Conservation (phyloP, 2,797 vertebrate genomes). For the Anas acuta region DNA sequence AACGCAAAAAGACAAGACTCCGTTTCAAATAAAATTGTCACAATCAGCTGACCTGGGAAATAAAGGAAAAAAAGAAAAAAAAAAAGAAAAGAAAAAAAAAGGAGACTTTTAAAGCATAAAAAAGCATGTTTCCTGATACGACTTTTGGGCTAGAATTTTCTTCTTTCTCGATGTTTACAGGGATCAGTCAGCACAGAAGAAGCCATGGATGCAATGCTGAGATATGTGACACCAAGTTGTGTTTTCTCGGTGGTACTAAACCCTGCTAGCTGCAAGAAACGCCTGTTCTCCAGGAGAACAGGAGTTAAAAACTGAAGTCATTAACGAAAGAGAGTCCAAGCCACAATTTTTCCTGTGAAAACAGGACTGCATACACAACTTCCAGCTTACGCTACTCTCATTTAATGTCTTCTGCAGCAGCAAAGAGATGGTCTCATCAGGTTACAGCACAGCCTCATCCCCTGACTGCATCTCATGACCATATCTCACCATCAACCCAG, state of each 20-base stretch:
- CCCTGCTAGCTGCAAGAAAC: neutral
- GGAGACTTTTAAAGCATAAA: neutral
- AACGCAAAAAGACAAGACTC: neutral
- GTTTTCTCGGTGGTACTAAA: neutral
- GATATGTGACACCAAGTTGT: neutral
- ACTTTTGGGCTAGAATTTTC: neutral
- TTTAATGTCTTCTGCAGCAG: conserved; percentile 1
- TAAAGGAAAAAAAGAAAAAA: neutral
- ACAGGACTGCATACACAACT: neutral
- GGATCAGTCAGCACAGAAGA: neutral
- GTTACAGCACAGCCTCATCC: neutral
- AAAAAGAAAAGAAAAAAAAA: neutral
- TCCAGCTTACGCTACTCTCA: neutral
- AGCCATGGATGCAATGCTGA: neutral
- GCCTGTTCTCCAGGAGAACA: neutral
- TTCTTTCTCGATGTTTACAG: neutral
- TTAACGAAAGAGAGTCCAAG: neutral
- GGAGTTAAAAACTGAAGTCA: conserved; percentile 44
- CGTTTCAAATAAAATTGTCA: neutral
- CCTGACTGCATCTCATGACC: neutral
- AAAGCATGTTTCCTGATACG: neutral
- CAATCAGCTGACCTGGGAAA: neutral
- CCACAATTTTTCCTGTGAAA: conserved; percentile 24
- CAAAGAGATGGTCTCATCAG: neutral
- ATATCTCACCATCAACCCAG: neutral